Evolutionary conservation across 2,113 vertebrate genomes (phyloP).

Genomic region (Otolemur garnettii): DNA sequence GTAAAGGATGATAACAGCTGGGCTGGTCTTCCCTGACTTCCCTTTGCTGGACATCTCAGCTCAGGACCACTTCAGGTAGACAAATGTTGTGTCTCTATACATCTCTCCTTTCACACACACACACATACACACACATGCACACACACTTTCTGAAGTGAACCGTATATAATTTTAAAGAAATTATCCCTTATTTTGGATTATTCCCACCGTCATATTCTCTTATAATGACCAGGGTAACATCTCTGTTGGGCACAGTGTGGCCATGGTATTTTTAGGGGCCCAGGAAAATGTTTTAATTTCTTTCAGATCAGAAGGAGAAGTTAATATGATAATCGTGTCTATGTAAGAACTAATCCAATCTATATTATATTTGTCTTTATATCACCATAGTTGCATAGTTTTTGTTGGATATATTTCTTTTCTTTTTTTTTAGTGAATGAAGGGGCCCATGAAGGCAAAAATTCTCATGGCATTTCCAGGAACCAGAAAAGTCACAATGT

Average conservation of each 20-base stretch:
- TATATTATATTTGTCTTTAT: neutral
- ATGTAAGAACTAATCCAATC: neutral
- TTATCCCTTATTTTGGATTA: neutral
- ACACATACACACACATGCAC: neutral
- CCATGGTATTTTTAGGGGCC: neutral
- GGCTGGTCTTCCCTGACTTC: neutral
- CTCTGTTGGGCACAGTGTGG: neutral
- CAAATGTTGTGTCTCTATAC: neutral
- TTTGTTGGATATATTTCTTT: neutral
- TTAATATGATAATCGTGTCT: neutral
- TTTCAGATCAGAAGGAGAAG: neutral
- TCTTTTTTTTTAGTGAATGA: neutral
- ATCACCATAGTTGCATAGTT: neutral
- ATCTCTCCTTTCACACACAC: no score
- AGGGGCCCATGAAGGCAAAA: neutral
- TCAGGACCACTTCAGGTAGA: neutral
- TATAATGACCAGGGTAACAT: neutral
- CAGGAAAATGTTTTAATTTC: neutral
- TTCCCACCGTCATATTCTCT: neutral
- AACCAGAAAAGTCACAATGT: no score
- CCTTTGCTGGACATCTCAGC: neutral
- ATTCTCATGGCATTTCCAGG: neutral
- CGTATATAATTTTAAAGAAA: neutral
- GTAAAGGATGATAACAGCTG: neutral
- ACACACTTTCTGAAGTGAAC: slow-evolving; percentile 12